Base-by-base conservation (phyloP, 2,888 invertebrate genomes). In the Sphaerophoria taeniata region DNA sequence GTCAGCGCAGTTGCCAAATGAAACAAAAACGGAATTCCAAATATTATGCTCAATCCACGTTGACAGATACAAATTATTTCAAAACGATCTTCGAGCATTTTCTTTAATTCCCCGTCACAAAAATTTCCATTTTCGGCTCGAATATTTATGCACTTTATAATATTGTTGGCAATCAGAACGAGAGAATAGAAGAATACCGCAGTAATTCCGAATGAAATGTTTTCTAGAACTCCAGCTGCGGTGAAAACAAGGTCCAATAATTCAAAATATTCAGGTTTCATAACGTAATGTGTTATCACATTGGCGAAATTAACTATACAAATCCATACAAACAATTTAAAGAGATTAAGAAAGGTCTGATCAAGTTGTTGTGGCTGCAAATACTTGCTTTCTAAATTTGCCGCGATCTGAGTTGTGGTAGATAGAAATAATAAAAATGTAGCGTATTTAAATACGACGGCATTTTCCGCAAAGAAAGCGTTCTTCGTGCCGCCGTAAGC, bases 11-110 rank as follows among this genome's bases (percentile, higher is more conserved):
- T 1, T 16, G 58, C 36, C 36, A 58, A 16, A 14, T 16, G 3
- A 4, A 58, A 58, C 4, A 58, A 5, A 3, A 58, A 11, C 5
- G 58, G 58, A 0, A 36, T 39, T 0, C 58, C 58, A 58, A 58
- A 58, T 6, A 58, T 14, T 14, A 6, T 14, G 16, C 58, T 39
- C 39, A 58, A 39, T 36, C 39, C 58, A 58, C 7, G 4, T 36
- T 58, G 16, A 39, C 58, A 58, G 7, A 58, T 6, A 16, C 9
- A n/a, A 39, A 58, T 14, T 58, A 39, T 58, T 36, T 58, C 58
- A 9, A 58, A 39, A 5, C 58, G 58, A 58, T 58, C 58, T 3
- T 14, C 2, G 3, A 58, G 14, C 9, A 36, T 36, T 16, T 58
- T 6, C 14, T 36, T 58, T 1, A 58, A 2, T 39, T 16, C 16